Evolutionary conservation across 2,888 invertebrate genomes (phyloP).

Genomic region (Ochlodes sylvanus): DNA sequence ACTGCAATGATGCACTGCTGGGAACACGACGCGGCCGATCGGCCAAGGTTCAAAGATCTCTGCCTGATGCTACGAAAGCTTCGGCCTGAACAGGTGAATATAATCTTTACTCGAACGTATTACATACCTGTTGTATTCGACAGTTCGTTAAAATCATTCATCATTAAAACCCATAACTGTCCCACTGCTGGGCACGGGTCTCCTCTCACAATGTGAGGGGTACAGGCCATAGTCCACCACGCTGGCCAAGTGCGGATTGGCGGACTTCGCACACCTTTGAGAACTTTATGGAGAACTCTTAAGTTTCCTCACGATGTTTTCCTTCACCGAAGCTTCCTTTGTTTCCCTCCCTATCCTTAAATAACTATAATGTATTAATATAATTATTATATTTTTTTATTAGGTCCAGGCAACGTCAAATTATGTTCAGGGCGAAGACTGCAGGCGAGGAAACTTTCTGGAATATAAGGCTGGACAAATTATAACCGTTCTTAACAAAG

Average conservation of each 20-base stretch:
- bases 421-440: slow-evolving; percentile 75
- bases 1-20: slow-evolving; percentile 97
- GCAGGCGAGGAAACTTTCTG: slow-evolving; percentile 88
- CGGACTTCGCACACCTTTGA: no score
- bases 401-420: slow-evolving; percentile 89
- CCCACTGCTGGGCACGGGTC: no score
- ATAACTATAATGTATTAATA: background rate
- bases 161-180: no score
- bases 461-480: slow-evolving; percentile 95
- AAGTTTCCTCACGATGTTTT: no score
- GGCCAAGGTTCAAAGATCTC: slow-evolving; percentile 96
- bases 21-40: slow-evolving; percentile 94
- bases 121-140: no score
- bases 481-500: slow-evolving; percentile 91
- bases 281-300: no score
- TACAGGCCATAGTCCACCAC: no score
- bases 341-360: no score
- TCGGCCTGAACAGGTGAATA: slow-evolving; percentile 92
- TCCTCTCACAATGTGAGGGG: no score
- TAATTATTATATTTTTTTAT: background rate
- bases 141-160: no score
- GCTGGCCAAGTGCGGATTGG: no score
- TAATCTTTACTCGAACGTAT: background rate
- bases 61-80: slow-evolving; percentile 91
- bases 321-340: no score